phyloP scores from a whole-genome alignment of 2,888 invertebrate species.

The Pterostichus niger region DNA sequence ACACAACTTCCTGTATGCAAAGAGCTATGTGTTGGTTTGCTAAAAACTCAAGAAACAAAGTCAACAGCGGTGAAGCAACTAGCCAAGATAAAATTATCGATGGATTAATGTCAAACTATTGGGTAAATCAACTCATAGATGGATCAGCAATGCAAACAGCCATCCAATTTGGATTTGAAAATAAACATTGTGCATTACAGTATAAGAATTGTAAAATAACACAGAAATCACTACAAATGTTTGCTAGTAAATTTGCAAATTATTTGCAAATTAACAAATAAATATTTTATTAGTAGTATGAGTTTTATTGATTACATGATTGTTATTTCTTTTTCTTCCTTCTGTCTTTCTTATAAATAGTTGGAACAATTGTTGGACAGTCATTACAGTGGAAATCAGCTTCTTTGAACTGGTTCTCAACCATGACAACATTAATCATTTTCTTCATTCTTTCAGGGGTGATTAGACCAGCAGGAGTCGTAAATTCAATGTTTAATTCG shows the following conservation, averaged over 20 bases:
- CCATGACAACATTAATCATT: conserved; percentile 78
- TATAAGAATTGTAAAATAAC: conserved; percentile 77
- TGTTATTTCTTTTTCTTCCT: conserved; percentile 14
- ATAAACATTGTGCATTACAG: conserved; percentile 75
- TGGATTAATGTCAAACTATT: conserved; percentile 77
- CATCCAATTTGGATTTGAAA: conserved; percentile 77
- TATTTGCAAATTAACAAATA: conserved; percentile 49
- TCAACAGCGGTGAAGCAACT: conserved; percentile 74
- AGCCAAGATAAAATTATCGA: conserved; percentile 78
- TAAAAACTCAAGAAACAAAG: conserved; percentile 75
- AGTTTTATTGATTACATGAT: conserved; percentile 47
- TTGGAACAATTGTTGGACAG: conserved; percentile 71
- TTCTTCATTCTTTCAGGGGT: conserved; percentile 80
- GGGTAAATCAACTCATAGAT: conserved; percentile 75
- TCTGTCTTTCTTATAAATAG: conserved; percentile 33
- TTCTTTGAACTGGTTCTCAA: conserved; percentile 82
- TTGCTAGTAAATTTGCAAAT: conserved; percentile 68
- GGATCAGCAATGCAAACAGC: conserved; percentile 80
- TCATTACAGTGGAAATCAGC: conserved; percentile 79
- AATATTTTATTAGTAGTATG: conserved; percentile 34
- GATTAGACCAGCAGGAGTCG: conserved; percentile 85
- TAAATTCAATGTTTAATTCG: conserved; percentile 86
- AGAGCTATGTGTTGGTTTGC: conserved; percentile 80
- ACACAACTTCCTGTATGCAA: conserved; percentile 82
- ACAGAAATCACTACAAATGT: conserved; percentile 69